These are phyloP conservation scores for Dorcus parallelipipedus DNA, from an alignment of 2,888 invertebrate species.

Conservation along the genomic window DNA sequence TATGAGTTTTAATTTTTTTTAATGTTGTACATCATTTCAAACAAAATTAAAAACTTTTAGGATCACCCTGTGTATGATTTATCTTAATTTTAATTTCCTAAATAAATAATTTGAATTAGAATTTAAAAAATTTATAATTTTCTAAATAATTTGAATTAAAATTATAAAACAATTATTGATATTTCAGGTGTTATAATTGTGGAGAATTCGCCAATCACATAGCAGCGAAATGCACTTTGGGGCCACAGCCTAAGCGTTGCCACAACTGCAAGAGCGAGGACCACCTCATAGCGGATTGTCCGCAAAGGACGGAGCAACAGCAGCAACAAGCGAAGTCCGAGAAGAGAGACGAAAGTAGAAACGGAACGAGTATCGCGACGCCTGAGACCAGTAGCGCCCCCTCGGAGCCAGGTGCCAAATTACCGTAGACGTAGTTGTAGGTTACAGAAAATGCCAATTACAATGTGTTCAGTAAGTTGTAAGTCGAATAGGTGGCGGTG, in stretches of 20 bases:
- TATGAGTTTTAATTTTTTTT: no score
- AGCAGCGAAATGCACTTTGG: slow-evolving; percentile 83
- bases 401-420: slow-evolving; percentile 16
- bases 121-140: no score
- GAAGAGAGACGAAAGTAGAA: slow-evolving; percentile 28
- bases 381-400: slow-evolving; percentile 24
- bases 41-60: no score
- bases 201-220: slow-evolving; percentile 91
- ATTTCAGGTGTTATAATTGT: slow-evolving; percentile 82
- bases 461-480: slow-evolving; percentile 17
- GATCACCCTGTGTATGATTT: no score
- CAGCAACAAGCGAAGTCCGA: slow-evolving; percentile 8
- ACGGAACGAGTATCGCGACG: slow-evolving; percentile 23
- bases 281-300: slow-evolving; percentile 88
- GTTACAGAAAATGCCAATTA: slow-evolving; percentile 2
- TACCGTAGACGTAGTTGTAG: slow-evolving; percentile 4
- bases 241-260: slow-evolving; percentile 87
- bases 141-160: no score
- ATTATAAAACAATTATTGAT: not conserved
- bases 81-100: no score
- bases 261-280: slow-evolving; percentile 86
- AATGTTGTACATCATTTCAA: no score
- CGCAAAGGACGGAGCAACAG: slow-evolving; percentile 51
- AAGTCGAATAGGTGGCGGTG: slow-evolving; percentile 14
- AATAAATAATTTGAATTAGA: no score